phyloP scores from a whole-genome alignment of 2,113 vertebrate species.

The Phodopus roborovskii region DNA sequence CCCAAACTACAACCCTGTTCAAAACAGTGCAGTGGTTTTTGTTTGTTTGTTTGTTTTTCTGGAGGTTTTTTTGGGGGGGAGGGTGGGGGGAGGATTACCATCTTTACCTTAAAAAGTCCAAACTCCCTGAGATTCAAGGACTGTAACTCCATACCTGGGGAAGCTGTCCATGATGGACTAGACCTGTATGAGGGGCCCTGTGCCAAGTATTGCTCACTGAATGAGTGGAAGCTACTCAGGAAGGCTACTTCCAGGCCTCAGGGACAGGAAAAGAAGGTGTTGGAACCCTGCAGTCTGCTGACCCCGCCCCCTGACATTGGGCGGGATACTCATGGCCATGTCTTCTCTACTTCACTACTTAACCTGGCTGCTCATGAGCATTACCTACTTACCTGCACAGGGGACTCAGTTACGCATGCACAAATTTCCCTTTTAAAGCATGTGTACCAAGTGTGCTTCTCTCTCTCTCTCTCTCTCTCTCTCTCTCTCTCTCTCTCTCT shows the following conservation, averaged over 20 bases:
- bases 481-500: no score
- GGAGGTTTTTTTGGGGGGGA: no score
- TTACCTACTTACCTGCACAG: no score
- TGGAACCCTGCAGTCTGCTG: no score
- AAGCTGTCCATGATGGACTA: neutral
- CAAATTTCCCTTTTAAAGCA: no score
- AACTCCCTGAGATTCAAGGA: neutral
- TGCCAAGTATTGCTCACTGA: neutral
- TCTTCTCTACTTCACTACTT: no score
- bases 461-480: no score
- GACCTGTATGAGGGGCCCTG: neutral
- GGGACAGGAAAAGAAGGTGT: neutral
- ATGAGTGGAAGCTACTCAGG: neutral
- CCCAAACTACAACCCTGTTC: neutral
- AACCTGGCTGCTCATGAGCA: no score
- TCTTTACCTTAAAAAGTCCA: slow-evolving; percentile 8
- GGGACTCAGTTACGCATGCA: no score
- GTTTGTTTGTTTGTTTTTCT: neutral
- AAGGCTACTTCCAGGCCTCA: rapidly evolving
- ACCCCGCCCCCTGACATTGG: no score
- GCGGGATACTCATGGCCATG: no score
- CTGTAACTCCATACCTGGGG: neutral
- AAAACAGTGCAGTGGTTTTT: neutral
- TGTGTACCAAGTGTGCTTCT: no score
- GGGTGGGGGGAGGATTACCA: neutral